Evolutionary conservation across 2,797 vertebrate species (phyloP), one percentile per base, ranked within the genome.

Genomic region (Propithecus perrieri): DNA sequence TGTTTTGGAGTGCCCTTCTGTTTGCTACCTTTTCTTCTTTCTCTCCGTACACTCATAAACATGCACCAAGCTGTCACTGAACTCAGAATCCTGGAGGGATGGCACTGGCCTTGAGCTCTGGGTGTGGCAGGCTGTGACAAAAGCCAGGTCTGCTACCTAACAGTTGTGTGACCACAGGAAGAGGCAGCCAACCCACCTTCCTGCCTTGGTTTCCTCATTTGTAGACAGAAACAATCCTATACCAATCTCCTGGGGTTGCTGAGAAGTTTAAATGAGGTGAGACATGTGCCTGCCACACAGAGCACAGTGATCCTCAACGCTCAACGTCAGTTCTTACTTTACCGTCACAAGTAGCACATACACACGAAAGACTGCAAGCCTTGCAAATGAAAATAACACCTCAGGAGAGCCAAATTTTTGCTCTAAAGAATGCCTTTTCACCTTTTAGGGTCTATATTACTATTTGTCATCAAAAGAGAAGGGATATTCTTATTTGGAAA

Each of bases 41-140:
- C 28, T 9, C 8, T 48, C 24, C 12, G 15, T 2, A 5, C 13
- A 30, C 11, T 15, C 18, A 59, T 0, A 4, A 12, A 38, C 12
- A 53, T 0, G 2, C 35, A 26, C 4, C 4, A 15, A n/a, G 35
- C 35, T 0, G 38, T 7, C 3, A 22, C 0, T 0, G 18, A 30
- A 0, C 10, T 7, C 20, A 43, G 33, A 13, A 3, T 1, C 18
- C 24, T 18, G 0, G 46, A 5, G 15, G 4, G 48, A 33, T 10
- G 50, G 4, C 1, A 0, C 4, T 2, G 10, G 63, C 1, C 28
- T 26, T 12, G 35, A 1, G 57, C 33, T 26, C 15, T 1, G 17
- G 18, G 26, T 30, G 0, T 3, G 38, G 12, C 26, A 22, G 7
- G 24, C 41, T 4, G 4, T 5, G 11, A 30, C 3, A 41, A 12